Conservation (phyloP, 2,888 invertebrate species). For the Calephelis perditalis region DNA sequence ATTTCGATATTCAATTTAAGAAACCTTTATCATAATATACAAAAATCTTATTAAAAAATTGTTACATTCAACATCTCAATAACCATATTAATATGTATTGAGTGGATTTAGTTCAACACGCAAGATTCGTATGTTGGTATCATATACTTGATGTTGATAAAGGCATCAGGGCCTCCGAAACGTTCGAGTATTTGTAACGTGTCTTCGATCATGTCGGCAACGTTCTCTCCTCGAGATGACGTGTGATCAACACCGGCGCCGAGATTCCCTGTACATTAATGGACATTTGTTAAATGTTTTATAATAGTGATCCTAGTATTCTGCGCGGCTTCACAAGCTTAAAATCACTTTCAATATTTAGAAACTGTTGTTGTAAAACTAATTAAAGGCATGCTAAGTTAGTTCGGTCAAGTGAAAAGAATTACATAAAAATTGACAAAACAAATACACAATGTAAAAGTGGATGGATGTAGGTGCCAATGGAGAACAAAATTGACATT, state of each 20-base stretch:
- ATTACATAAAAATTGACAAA: too few relatives aligned
- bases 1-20: not conserved
- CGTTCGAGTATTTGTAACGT: conserved; percentile 94
- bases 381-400: too few relatives aligned
- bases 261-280: conserved; percentile 84
- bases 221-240: conserved; percentile 90
- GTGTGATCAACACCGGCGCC: conserved; percentile 95
- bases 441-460: too few relatives aligned
- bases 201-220: conserved; percentile 94
- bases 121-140: conserved; percentile 98
- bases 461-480: too few relatives aligned
- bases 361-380: too few relatives aligned
- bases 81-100: not conserved
- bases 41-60: not conserved
- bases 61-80: not conserved
- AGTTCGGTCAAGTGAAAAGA: too few relatives aligned
- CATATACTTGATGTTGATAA: conserved; percentile 98
- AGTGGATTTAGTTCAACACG: conserved; percentile 80
- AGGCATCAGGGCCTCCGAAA: conserved; percentile 96
- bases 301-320: too few relatives aligned
- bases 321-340: too few relatives aligned
- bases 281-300: not conserved
- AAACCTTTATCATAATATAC: not conserved
- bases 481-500: too few relatives aligned
- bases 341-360: too few relatives aligned